Evolutionary conservation across 2,113 vertebrate genomes (phyloP).

Genomic region (Apaloderma vittatum): DNA sequence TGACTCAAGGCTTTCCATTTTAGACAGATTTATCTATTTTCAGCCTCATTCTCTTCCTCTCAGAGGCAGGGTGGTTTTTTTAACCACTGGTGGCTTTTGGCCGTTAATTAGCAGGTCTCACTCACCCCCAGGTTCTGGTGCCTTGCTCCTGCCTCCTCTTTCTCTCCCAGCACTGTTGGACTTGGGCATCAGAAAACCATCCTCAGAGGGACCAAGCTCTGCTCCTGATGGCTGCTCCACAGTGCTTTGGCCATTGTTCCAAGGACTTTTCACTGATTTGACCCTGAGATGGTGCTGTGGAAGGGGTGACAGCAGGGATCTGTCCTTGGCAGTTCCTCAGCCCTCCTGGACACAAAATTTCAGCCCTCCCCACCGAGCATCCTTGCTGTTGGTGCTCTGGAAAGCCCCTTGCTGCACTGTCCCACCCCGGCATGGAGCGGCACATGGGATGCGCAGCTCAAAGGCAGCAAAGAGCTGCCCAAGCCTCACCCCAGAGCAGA

Average conservation of each 20-base stretch:
- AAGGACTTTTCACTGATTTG: neutral
- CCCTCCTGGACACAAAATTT: neutral
- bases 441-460: neutral
- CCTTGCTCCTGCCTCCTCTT: neutral
- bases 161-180: neutral
- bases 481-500: fast-evolving
- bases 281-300: neutral
- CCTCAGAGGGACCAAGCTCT: fast-evolving
- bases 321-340: neutral
- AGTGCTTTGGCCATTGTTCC: fast-evolving
- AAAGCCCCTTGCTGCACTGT: neutral
- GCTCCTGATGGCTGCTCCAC: fast-evolving
- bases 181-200: fast-evolving
- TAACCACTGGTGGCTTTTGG: neutral
- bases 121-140: neutral
- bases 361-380: neutral
- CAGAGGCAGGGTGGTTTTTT: neutral
- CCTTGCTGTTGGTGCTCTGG: neutral
- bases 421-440: fast-evolving
- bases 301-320: neutral
- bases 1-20: neutral
- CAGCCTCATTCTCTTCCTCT: neutral
- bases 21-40: neutral
- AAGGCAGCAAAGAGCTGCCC: neutral
- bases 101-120: neutral